Percentiles rank a stretch among this genome's conserved stretches.
phyloP scores from a whole-genome alignment of 2,888 invertebrate species.

The Amiota communis region DNA sequence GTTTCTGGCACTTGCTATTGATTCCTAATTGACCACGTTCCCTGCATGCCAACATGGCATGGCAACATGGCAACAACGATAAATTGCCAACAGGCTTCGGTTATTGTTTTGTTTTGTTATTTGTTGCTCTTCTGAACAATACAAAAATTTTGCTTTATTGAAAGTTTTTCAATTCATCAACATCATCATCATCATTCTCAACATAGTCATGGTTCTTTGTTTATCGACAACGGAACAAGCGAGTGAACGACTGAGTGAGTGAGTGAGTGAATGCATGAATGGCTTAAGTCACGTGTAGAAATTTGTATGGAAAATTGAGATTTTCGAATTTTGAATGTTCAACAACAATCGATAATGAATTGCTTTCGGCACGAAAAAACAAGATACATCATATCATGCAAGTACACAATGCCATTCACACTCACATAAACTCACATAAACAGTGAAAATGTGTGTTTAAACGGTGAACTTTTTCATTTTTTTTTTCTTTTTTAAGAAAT shows the following conservation, averaged over 20 bases:
- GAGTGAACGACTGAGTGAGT: no score
- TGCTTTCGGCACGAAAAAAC: slow-evolving; percentile 28
- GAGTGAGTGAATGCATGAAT: no score
- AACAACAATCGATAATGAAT: slow-evolving; percentile 57
- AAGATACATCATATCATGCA: background rate
- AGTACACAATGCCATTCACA: background rate
- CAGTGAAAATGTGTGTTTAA: no score
- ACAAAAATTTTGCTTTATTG: background rate
- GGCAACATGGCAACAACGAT: slow-evolving; percentile 18
- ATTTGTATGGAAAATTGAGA: slow-evolving; percentile 20
- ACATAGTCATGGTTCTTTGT: no score
- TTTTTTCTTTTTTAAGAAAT: no score
- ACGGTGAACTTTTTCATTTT: no score
- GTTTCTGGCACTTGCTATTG: slow-evolving; percentile 36
- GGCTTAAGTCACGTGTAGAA: no score
- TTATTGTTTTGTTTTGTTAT: background rate
- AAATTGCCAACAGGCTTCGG: background rate
- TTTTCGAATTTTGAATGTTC: slow-evolving; percentile 42
- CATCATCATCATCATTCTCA: no score
- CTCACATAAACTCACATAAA: no score
- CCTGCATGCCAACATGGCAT: no score
- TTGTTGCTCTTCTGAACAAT: background rate
- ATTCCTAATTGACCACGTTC: slow-evolving; percentile 40
- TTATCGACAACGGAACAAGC: no score
- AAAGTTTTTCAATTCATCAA: background rate